Evolutionary conservation across 2,797 vertebrate genomes (phyloP), one percentile per base, ranked within the genome.

Genomic region (Poecilia velifera): DNA sequence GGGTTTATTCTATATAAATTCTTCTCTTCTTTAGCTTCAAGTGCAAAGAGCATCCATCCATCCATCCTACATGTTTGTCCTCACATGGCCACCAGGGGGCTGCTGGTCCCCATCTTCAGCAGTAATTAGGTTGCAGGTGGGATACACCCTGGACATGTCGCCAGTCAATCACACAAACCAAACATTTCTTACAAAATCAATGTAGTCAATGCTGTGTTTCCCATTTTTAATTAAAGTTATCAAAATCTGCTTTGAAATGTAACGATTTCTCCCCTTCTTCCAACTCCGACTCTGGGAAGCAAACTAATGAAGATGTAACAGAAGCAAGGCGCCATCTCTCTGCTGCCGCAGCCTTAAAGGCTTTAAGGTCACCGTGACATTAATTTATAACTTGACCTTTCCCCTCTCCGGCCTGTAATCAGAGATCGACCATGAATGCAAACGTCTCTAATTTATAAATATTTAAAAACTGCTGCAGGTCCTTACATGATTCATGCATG

Each of bases 361-460:
- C 22, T n/a, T 70, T 43, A 70, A 43, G 39, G 41, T 45, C 39
- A 70, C 41, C 1, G 20, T 70, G 73, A 28, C 51, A 74, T 55
- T n/a, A 28, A 57, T 43, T 74, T 18, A 43, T 57, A 59, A 43
- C 73, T 45, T 46, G 14, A 62, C 57, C 41, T 62, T 45, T 31
- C 14, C 43, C 36, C 73, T 74, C 28, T 34, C 12, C 3, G 12
- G 49, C 34, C 72, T 73, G 8, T 41, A 55, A 74, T 55, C 73
- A 41, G 73, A 53, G 31, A 53, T 25, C 18, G 18, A 70, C 66
- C 66, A 70, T 45, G 39, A 70, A 70, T 45, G 22, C 66, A 70
- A 70, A 45, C 66, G n/a, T 70, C 22, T 70, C 66, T 39, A 22
- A 73, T 34, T 73, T 51, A n/a, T 36, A 34, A 39, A 73, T 55